Base-by-base conservation (phyloP, 2,888 invertebrate species). In the Apantesis nais region DNA sequence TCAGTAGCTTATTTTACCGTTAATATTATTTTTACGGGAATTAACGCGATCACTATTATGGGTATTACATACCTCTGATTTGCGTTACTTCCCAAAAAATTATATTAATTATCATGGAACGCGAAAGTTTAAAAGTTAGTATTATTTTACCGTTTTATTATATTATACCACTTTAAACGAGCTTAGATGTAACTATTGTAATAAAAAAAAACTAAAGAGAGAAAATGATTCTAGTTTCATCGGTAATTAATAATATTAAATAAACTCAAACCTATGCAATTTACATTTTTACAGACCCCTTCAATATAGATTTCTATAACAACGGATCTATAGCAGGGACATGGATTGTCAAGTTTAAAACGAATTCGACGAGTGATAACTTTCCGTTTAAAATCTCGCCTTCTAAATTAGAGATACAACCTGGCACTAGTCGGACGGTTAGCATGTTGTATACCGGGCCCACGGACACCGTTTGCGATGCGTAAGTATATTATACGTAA, bases 301-400 rank as follows among this genome's bases (percentile, higher is more conserved):
- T 83, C 25, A 86, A 74, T 31, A 74, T 95, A 52, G 83, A 78
- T 8, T 69, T 94, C 1, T 79, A 67, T 39, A 94, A 95, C 77
- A 82, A 79, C 0, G 94, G 94, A 19, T 81, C 92, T 0, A 82
- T 92, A n/a, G 66, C 86, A 0, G 94, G 93, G 0, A 80, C 80
- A 8, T 95, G 94, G 94, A 71, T 79, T 8, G 85, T 90, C 0
- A 91, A 87, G 75, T 84, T 89, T 44, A 85, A 82, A 55, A 83
- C 80, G 22, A 78, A 81, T 22, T 74, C 76, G 0, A 48, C 77
- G 0, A 80, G 76, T 8, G 88, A 89, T 2, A 80, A 72, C 14
- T 76, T 85, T 31, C 90, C 90, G 0, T 93, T 94, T 78, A 88
- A 87, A 80, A 84, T 92, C 37, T 81, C 87, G 0, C 86, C 91